phyloP scores from a whole-genome alignment of 2,888 invertebrate genomes.

The Tetragonisca angustula region DNA sequence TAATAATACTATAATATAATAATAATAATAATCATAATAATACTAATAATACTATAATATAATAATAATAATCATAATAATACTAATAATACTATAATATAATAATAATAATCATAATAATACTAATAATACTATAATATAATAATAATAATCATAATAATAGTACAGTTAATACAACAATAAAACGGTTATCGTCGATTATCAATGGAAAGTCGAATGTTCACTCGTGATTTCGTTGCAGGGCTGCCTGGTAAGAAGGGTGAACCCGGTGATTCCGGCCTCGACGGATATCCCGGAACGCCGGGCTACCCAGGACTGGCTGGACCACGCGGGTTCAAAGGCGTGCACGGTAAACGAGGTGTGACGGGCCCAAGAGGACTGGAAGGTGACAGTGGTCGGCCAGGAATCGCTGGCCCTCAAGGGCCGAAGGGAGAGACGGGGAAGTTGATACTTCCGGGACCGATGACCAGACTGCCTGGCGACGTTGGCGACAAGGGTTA shows the following conservation, averaged over 20 bases:
- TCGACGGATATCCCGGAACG: slow-evolving; percentile 85
- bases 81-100: too few relatives aligned
- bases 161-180: too few relatives aligned
- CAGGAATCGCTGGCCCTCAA: slow-evolving; percentile 87
- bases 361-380: slow-evolving; percentile 83
- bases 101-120: too few relatives aligned
- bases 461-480: slow-evolving; percentile 79
- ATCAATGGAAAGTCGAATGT: too few relatives aligned
- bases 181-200: too few relatives aligned
- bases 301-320: slow-evolving; percentile 87
- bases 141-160: too few relatives aligned
- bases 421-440: slow-evolving; percentile 84
- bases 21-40: too few relatives aligned
- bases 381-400: slow-evolving; percentile 83
- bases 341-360: slow-evolving; percentile 88
- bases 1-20: too few relatives aligned
- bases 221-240: background rate
- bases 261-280: slow-evolving; percentile 85
- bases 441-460: slow-evolving; percentile 72
- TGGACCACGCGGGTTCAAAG: slow-evolving; percentile 88
- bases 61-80: too few relatives aligned
- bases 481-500: slow-evolving; percentile 86
- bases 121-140: too few relatives aligned
- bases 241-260: slow-evolving; percentile 84
- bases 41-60: too few relatives aligned